Evolutionary conservation across 2,113 vertebrate genomes (phyloP).

Genomic region (Boleophthalmus pectinirostris): DNA sequence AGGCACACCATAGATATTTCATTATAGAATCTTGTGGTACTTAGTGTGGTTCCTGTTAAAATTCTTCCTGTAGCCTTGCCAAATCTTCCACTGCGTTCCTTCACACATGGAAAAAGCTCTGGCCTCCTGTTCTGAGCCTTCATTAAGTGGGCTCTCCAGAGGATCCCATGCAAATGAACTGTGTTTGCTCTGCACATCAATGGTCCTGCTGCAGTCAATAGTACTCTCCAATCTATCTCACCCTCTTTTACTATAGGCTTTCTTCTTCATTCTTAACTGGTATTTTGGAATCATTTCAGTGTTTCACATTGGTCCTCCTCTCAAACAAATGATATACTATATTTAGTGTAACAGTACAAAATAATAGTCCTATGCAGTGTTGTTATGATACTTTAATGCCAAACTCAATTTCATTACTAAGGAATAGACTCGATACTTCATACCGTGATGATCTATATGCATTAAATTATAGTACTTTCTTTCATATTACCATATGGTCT

Average conservation of each 20-base stretch:
- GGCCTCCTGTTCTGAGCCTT: constrained; percentile 56
- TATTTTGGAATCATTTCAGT: neutral
- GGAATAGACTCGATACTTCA: too few relatives aligned
- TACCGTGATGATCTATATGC: too few relatives aligned
- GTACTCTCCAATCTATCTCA: constrained; percentile 28
- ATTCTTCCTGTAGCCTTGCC: constrained; percentile 37
- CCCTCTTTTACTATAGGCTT: neutral
- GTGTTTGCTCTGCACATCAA: constrained; percentile 70
- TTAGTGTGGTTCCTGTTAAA: constrained; percentile 31
- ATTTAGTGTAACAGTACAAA: too few relatives aligned
- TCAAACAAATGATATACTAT: too few relatives aligned
- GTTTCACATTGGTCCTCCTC: neutral
- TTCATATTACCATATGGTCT: too few relatives aligned
- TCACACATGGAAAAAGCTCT: constrained; percentile 28
- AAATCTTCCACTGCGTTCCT: constrained; percentile 29
- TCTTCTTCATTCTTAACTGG: neutral
- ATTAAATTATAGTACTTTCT: too few relatives aligned
- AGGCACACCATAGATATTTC: constrained; percentile 16
- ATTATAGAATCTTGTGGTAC: constrained; percentile 15
- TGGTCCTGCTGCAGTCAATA: constrained; percentile 49
- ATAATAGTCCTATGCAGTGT: too few relatives aligned
- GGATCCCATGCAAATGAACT: constrained; percentile 65
- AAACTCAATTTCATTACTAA: too few relatives aligned
- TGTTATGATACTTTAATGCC: too few relatives aligned
- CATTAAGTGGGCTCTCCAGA: constrained; percentile 67